These are phyloP conservation scores for Bombyx mandarina DNA, from an alignment of 1,140 invertebrate genomes.

Conservation along the genomic window DNA sequence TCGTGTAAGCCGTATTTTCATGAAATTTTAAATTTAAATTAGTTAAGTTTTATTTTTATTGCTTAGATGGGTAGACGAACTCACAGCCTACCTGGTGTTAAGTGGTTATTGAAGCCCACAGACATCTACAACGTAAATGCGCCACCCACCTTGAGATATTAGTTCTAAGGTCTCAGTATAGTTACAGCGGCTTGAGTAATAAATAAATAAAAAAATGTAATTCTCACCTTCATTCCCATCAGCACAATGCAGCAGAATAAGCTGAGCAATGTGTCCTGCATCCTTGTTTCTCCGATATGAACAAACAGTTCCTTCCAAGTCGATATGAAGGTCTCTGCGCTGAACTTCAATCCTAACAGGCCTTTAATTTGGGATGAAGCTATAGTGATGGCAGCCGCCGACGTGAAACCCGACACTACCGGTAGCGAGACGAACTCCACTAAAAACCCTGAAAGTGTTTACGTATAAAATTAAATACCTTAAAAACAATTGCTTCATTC, in stretches of 20 bases:
- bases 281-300: conserved; percentile 69
- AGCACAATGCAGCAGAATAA: conserved; percentile 74
- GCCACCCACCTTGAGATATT: too few species aligned
- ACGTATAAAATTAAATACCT: too few species aligned
- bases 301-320: conserved; percentile 72
- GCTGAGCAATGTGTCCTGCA: conserved; percentile 77
- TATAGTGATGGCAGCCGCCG: conserved; percentile 88
- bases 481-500: too few species aligned
- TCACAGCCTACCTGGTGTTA: too few species aligned
- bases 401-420: conserved; percentile 89
- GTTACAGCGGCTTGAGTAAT: too few species aligned
- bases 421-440: conserved; percentile 89
- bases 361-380: conserved; percentile 85
- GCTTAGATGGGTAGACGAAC: too few species aligned
- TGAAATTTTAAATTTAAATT: too few species aligned
- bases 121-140: too few species aligned
- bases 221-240: conserved; percentile 75
- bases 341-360: conserved; percentile 77
- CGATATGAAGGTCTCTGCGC: conserved; percentile 74
- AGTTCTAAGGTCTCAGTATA: too few species aligned
- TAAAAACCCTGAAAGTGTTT: conserved; percentile 79
- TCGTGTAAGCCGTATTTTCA: too few species aligned
- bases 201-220: not conserved
- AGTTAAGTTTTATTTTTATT: too few species aligned
- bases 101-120: too few species aligned